A percentile compares a stretch with the other conserved stretches of the same genome.
Conservation (phyloP, 2,888 invertebrate genomes). For the Schizaphis graminum region DNA sequence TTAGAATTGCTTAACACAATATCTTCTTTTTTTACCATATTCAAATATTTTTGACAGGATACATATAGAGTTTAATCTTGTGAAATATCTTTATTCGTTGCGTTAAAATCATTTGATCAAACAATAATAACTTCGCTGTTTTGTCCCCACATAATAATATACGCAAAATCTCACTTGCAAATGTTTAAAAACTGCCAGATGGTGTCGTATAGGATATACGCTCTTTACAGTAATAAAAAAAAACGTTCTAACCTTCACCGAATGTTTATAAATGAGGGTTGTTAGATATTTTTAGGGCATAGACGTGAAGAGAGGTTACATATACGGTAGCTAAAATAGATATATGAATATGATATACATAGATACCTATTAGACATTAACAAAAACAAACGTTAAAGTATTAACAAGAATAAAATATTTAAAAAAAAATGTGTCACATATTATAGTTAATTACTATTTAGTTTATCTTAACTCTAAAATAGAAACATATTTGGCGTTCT, state of each 20-base stretch:
- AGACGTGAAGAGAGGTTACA: neutral
- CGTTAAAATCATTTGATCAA: neutral
- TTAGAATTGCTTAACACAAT: constrained; percentile 18
- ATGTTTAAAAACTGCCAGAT: constrained; percentile 33
- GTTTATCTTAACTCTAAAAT: too few relatives aligned
- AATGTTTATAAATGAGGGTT: constrained; percentile 23
- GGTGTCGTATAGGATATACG: constrained; percentile 15
- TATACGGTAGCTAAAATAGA: neutral
- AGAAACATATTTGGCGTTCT: too few relatives aligned
- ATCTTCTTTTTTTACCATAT: neutral
- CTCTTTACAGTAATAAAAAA: neutral
- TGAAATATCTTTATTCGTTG: constrained; percentile 36
- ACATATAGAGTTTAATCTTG: neutral
- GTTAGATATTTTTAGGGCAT: constrained; percentile 11
- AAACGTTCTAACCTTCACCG: neutral
- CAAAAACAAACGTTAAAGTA: neutral
- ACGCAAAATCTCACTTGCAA: neutral
- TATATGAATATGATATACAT: neutral
- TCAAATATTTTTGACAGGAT: constrained; percentile 15
- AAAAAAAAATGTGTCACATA: neutral
- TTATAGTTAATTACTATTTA: too few relatives aligned
- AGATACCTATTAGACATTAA: neutral
- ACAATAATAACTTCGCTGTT: constrained; percentile 9
- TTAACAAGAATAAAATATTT: neutral
- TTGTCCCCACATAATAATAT: neutral